Conservation (phyloP, 2,113 vertebrate genomes). For the Jaculus jaculus region DNA sequence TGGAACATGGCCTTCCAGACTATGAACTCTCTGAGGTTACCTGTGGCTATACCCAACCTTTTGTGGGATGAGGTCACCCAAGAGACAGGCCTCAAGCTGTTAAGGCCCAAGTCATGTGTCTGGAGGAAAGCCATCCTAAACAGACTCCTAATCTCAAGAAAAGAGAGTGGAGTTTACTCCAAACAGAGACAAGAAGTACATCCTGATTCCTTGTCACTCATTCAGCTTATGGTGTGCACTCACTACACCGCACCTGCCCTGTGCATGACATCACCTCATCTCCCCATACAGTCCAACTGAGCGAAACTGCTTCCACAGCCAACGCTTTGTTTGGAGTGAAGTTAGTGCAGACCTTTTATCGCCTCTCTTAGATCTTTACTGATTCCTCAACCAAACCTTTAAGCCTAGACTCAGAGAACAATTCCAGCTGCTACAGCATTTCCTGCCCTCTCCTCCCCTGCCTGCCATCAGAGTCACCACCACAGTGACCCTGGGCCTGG, state of each 20-base stretch:
- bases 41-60: conserved; percentile 38
- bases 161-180: conserved; percentile 66
- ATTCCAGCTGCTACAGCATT: background rate
- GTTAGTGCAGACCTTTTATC: background rate
- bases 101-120: background rate
- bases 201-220: conserved; percentile 72
- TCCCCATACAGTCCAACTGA: background rate
- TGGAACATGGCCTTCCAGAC: background rate
- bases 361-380: background rate
- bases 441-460: background rate
- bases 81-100: conserved; percentile 48
- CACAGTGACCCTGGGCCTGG: background rate
- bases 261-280: conserved; percentile 14
- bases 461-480: background rate
- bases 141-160: conserved; percentile 74
- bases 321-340: background rate
- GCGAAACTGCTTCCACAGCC: background rate
- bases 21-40: conserved; percentile 30
- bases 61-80: conserved; percentile 41
- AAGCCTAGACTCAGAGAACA: background rate
- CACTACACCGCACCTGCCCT: conserved; percentile 34
- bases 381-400: background rate
- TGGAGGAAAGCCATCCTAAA: conserved; percentile 78
- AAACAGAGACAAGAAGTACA: conserved; percentile 68
- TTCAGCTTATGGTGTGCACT: conserved; percentile 54